These are phyloP conservation scores for Origma solitaria DNA, from an alignment of 2,113 vertebrate genomes.

Conservation along the genomic window DNA sequence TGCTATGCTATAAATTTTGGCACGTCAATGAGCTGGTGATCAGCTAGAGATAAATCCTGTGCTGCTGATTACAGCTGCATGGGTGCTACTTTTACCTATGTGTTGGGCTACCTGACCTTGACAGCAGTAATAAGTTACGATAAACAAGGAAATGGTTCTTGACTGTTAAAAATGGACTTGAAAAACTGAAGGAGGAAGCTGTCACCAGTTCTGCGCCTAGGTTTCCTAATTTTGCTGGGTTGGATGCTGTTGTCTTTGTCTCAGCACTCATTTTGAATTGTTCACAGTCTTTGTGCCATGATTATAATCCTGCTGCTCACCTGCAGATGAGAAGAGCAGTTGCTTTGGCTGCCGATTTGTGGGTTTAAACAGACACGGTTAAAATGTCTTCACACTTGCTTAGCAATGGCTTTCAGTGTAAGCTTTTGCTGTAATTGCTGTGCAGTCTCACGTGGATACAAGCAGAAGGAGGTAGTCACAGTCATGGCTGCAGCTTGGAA, in stretches of 20 bases:
- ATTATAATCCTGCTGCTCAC: background rate
- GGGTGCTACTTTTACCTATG: background rate
- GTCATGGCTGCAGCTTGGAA: background rate
- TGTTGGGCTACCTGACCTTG: background rate
- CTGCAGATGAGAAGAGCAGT: background rate
- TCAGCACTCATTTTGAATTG: background rate
- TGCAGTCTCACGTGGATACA: background rate
- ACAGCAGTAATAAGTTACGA: background rate
- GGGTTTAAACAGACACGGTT: background rate
- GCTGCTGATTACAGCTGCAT: background rate
- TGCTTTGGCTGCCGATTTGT: background rate
- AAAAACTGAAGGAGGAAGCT: background rate
- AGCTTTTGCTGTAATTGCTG: background rate
- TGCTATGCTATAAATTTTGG: background rate
- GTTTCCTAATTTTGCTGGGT: background rate
- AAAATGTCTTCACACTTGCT: background rate
- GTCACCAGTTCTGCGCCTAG: background rate
- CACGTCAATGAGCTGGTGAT: background rate
- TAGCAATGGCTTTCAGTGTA: background rate
- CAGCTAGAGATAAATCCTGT: background rate
- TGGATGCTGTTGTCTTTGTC: background rate
- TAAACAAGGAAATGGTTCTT: background rate
- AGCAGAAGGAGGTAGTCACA: background rate
- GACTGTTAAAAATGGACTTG: background rate
- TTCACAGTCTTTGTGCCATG: background rate